Evolutionary conservation across 2,113 vertebrate genomes (phyloP).

Genomic region (Trichomycterus rosablanca): DNA sequence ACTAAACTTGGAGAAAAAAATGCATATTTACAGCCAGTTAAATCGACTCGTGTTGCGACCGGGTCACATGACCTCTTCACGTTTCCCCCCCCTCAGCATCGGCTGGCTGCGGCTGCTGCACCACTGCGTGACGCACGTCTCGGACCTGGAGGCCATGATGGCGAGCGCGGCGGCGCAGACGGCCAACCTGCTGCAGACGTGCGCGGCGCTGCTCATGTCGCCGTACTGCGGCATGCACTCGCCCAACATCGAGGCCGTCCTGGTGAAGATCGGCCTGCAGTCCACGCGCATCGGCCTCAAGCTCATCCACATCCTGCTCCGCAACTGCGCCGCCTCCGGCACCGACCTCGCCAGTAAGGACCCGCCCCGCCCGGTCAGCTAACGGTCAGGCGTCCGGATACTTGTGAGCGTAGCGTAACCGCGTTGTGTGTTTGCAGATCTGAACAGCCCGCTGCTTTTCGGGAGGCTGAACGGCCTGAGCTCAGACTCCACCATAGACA

Average conservation of each 20-base stretch:
- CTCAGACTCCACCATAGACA: conserved; percentile 98
- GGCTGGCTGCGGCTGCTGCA: conserved; percentile 95
- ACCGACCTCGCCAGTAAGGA: conserved; percentile 88
- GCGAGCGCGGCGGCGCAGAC: conserved; percentile 94
- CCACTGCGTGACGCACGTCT: conserved; percentile 96
- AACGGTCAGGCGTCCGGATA: no score
- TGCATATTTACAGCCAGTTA: no score
- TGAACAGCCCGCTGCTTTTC: conserved; percentile 97
- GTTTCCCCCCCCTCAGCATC: conserved; percentile 72
- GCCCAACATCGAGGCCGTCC: conserved; percentile 94
- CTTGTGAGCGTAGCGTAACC: no score
- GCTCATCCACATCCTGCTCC: conserved; percentile 93
- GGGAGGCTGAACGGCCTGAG: conserved; percentile 95
- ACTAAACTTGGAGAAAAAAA: no score
- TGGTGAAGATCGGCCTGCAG: conserved; percentile 96
- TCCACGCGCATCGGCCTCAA: conserved; percentile 93
- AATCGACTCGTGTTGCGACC: neutral
- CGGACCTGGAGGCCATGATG: conserved; percentile 96
- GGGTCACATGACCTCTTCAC: neutral
- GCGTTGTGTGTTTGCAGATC: conserved; percentile 63
- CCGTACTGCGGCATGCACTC: conserved; percentile 99
- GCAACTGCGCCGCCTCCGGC: conserved; percentile 94
- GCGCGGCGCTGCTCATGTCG: conserved; percentile 94
- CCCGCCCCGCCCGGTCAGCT: no score
- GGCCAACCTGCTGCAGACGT: conserved; percentile 94